Base-by-base conservation (phyloP, 2,888 invertebrate species). In the Mactromeris polynyma region DNA sequence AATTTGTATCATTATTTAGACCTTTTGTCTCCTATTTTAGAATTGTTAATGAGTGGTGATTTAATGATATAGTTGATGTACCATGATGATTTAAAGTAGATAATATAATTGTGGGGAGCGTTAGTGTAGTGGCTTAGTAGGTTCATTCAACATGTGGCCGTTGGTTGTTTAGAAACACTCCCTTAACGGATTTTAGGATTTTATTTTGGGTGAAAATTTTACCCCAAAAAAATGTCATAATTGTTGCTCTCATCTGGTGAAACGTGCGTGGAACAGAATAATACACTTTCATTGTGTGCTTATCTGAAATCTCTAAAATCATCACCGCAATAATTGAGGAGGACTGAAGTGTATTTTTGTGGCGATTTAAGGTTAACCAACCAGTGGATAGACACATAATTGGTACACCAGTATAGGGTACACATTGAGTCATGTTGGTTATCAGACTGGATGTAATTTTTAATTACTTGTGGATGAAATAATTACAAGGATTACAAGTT, bases 31-130 rank as follows among this genome's bases (percentile, higher is more conserved):
- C 54, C 21, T 17, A 54, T 54, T 54, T 54, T 21, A 19, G 21
- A 78, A 83, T 81, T 64, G 69, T 64, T 86, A 86, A 81, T 86
- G 51, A 81, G 21, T 33, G 31, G 78, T 82, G 77, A 87, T 81
- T 87, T 82, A 83, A 82, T 87, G 82, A 81, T 82, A 83, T 54
- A 42, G 51, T 73, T 54, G 36, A 38, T 83, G 21, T 51, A 40
- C 42, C 77, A 36, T 54, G 51, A 84, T 84, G 77, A 84, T 51
- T 78, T 46, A 54, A 31, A 3, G 36, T 33, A 87, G 86, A 87
- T 83, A 87, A 77, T 77, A 42, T 86, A 86, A 87, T 86, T 87
- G 82, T 82, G 42, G 31, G 40, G 69, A 36, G 73, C 31, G 4
- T 73, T 33, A 58, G 26, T 73, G 33, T 36, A 1, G 19, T 14